Conservation (phyloP, 2,888 invertebrate species). For the Cataglyphis cursor region DNA sequence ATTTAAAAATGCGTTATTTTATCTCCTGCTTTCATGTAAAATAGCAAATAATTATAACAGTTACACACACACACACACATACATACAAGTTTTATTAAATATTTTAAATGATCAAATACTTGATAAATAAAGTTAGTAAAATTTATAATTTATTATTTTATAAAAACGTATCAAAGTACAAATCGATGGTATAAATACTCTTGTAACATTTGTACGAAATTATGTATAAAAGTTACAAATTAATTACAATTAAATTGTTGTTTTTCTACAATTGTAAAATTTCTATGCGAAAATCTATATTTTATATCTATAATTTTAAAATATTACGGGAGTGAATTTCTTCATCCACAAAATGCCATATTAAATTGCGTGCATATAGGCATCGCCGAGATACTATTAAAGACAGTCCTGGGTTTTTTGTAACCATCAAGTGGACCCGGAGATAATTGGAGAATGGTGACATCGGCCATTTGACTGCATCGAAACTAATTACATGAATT, state of each 20-base stretch:
- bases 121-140: neutral
- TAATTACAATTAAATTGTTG: neutral
- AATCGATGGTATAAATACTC: slow-evolving; percentile 21
- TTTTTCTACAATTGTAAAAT: neutral
- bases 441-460: no score
- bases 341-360: slow-evolving; percentile 68
- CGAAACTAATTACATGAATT: no score
- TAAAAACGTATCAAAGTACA: slow-evolving; percentile 11
- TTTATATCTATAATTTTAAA: neutral
- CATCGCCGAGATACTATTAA: slow-evolving; percentile 27
- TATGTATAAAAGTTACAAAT: slow-evolving; percentile 10
- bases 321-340: neutral
- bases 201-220: slow-evolving; percentile 25
- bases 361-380: slow-evolving; percentile 78
- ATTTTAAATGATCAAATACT: slow-evolving; percentile 1
- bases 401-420: no score
- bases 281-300: neutral
- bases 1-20: slow-evolving; percentile 1
- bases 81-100: neutral
- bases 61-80: neutral
- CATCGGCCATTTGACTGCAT: no score
- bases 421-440: no score
- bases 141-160: slow-evolving; percentile 28
- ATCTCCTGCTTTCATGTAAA: neutral
- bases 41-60: neutral